Percentiles rank a stretch among this genome's conserved stretches.
phyloP scores from a whole-genome alignment of 2,113 vertebrate genomes.

The Poeciliopsis prolifica region DNA sequence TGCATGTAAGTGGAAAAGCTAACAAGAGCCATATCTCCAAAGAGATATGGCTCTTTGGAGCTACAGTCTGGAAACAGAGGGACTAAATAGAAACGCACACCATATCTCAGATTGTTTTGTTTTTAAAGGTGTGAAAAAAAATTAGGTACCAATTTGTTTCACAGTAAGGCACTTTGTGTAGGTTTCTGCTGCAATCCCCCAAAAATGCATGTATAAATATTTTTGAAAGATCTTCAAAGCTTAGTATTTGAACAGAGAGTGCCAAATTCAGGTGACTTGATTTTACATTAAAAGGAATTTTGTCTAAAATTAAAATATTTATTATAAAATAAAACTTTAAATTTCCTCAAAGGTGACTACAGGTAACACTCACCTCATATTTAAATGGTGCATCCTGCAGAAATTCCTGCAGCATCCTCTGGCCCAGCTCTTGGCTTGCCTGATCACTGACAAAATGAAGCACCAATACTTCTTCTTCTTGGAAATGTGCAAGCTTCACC shows the following conservation, averaged over 20 bases:
- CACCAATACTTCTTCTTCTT: slow-evolving; percentile 75
- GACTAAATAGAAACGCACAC: too few species aligned
- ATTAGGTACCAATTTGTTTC: too few species aligned
- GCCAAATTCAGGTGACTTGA: background rate
- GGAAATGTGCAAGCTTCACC: slow-evolving; percentile 75
- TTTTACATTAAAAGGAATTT: background rate
- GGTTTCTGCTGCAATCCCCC: too few species aligned
- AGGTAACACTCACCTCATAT: slow-evolving; percentile 77
- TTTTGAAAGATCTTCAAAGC: too few species aligned
- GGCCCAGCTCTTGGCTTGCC: slow-evolving; percentile 84
- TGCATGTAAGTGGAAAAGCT: too few species aligned
- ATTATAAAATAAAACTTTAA: background rate
- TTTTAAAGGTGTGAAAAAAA: too few species aligned
- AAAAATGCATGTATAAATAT: too few species aligned
- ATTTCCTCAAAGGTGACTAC: background rate
- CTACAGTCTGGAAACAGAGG: too few species aligned
- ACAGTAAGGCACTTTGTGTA: too few species aligned
- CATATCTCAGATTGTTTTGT: too few species aligned
- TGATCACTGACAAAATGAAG: slow-evolving; percentile 84
- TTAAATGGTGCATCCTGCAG: slow-evolving; percentile 84
- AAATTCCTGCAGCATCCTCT: slow-evolving; percentile 83
- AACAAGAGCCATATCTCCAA: too few species aligned
- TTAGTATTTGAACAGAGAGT: background rate
- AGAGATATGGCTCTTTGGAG: too few species aligned
- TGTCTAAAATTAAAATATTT: background rate